Conservation (phyloP, 2,113 vertebrate species). For the Brachyhypopomus gauderio region DNA sequence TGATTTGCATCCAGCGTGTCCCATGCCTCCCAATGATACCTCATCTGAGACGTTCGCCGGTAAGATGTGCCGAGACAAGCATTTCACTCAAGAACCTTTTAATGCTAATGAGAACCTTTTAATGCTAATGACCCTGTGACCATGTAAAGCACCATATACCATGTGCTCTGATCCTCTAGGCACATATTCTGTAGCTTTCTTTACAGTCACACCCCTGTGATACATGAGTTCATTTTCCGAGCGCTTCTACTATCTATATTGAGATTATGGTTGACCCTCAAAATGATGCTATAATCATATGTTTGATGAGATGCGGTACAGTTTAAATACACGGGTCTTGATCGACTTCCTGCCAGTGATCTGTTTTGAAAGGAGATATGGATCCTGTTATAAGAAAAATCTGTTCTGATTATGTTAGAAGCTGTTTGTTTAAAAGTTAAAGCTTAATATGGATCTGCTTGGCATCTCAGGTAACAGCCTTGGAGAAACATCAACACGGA, state of each 20-base stretch:
- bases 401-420: conserved; percentile 28
- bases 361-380: conserved; percentile 4
- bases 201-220: not conserved
- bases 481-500: conserved; percentile 10
- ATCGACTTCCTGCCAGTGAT: not conserved
- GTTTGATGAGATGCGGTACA: not conserved
- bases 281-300: too few species aligned
- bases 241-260: too few species aligned
- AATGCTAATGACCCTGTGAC: not conserved
- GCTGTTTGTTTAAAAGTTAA: conserved; percentile 29
- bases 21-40: conserved; percentile 31
- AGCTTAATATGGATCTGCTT: conserved; percentile 29
- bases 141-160: conserved; percentile 1
- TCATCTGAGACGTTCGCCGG: not conserved
- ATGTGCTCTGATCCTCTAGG: not conserved
- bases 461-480: conserved; percentile 7
- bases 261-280: too few species aligned
- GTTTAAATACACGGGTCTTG: not conserved
- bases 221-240: not conserved
- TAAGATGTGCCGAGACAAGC: conserved; percentile 28
- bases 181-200: not conserved
- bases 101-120: too few species aligned
- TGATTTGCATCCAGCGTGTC: conserved; percentile 34
- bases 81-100: not conserved
- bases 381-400: not conserved